Base-by-base conservation (phyloP, 2,113 vertebrate species). In the Furnarius figulus region DNA sequence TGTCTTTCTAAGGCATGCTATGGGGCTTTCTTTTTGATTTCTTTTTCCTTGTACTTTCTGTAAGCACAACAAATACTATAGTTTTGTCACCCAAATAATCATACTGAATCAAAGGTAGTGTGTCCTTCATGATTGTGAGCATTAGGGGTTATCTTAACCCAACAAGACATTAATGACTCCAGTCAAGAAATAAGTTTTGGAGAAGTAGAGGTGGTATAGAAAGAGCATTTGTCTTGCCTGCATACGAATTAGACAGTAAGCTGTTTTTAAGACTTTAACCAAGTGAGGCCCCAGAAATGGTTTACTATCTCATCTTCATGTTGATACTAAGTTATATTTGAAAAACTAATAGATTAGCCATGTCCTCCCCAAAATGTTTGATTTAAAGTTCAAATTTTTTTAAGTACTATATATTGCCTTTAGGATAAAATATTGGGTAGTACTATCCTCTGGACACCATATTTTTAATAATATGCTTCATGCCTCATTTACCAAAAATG, bases 391-490 rank as follows among this genome's bases (percentile, higher is more conserved):
- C 76, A 95, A 87, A 80, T 77, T 90, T 94, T 95, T 90, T 85
- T 0, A 94, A 96, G 90, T 94, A 77, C 83, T 63, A 59, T 76
- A 55, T 70, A 61, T 77, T 94, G 74, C 84, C 84, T 85, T 97
- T 94, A 93, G 23, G 86, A 93, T 96, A 94, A 97, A 96, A 95
- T 93, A 97, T 93, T 83, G 77, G 86, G 52, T 52, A 93, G 44
- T 80, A 31, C 42, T 80, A 58, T 87, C 63, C 92, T 63, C 77
- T 91, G 96, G 77, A 93, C 74, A 91, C 59, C 86, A 52, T 96
- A 89, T 95, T 92, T 96, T 95, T 79, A 87, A 93, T 74, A 96
- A 94, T 87, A 87, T 96, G 94, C 35, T 96, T 97, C 95, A 97
- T 87, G 90, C 90, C 84, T 97, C 96, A 96, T 97, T 97, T 96